Evolutionary conservation across 30 jellyfish, hydroid and myxozoan species (phyloP).

Genomic region (Aurelia coerulea): DNA sequence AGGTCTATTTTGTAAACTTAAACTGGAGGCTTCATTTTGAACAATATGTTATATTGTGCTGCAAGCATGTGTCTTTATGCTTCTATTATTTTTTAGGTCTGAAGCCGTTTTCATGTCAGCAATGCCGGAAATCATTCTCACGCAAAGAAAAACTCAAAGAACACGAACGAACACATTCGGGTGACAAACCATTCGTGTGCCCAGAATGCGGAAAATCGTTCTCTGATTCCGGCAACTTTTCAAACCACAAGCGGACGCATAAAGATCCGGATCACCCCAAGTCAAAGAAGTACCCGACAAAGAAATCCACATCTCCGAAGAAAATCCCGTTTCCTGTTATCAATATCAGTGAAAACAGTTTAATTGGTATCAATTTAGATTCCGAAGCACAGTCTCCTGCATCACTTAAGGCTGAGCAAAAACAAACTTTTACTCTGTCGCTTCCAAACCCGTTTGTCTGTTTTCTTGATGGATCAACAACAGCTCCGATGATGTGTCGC

Average conservation of each 20-base stretch:
- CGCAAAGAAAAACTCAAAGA: constrained; percentile 52
- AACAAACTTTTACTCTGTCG: constrained; percentile 2
- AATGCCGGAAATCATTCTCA: constrained; percentile 57
- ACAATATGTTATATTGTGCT: no score
- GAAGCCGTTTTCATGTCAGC: constrained; percentile 53
- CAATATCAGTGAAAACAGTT: background rate
- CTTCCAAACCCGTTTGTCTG: constrained; percentile 1
- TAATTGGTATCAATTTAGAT: no score
- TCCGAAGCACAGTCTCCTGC: no score
- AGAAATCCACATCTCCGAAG: background rate
- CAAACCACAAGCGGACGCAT: constrained; percentile 62
- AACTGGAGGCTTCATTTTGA: no score
- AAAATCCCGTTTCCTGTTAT: background rate
- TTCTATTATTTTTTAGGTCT: background rate
- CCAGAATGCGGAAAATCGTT: constrained; percentile 37
- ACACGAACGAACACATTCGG: constrained; percentile 68
- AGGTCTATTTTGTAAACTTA: no score
- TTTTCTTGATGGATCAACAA: background rate
- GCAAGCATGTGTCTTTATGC: no score
- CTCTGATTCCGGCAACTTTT: constrained; percentile 71
- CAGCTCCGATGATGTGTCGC: background rate
- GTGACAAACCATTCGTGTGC: constrained; percentile 66
- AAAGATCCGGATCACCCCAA: constrained; percentile 12
- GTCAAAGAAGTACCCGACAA: constrained; percentile 23
- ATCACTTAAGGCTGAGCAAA: background rate